Conservation (phyloP, 2,888 invertebrate species). For the Serripes groenlandicus region DNA sequence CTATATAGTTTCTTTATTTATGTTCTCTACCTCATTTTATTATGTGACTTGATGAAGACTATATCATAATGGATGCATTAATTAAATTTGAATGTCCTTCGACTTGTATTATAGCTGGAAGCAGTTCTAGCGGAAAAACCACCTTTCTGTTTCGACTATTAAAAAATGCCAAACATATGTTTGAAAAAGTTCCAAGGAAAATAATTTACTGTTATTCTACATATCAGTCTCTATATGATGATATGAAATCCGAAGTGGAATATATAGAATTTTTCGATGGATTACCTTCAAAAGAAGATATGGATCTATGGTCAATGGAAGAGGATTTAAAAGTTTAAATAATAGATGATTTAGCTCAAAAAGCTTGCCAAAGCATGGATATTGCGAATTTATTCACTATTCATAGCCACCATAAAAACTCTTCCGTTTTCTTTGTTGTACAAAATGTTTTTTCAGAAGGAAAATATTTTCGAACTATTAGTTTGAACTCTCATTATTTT, state of each 20-base stretch:
- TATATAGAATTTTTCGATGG: slow-evolving; percentile 51
- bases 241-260: slow-evolving; percentile 41
- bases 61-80: slow-evolving; percentile 33
- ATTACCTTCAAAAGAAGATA: slow-evolving; percentile 54
- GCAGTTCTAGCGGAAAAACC: slow-evolving; percentile 53
- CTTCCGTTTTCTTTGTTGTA: slow-evolving; percentile 59
- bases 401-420: slow-evolving; percentile 58
- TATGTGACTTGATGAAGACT: too few relatives aligned
- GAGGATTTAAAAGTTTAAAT: slow-evolving; percentile 49
- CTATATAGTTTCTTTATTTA: too few relatives aligned
- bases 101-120: slow-evolving; percentile 45
- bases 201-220: slow-evolving; percentile 49
- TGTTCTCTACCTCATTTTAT: too few relatives aligned
- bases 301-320: slow-evolving; percentile 54
- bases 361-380: slow-evolving; percentile 53
- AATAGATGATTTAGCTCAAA: slow-evolving; percentile 60
- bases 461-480: slow-evolving; percentile 63
- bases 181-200: slow-evolving; percentile 29
- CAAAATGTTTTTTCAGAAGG: slow-evolving; percentile 64
- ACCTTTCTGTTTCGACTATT: slow-evolving; percentile 46
- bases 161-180: slow-evolving; percentile 43
- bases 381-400: slow-evolving; percentile 53
- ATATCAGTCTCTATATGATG: slow-evolving; percentile 44
- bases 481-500: slow-evolving; percentile 66
- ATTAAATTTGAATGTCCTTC: slow-evolving; percentile 58